A percentile compares a stretch with the other conserved stretches of the same genome.
Evolutionary conservation across 2,797 vertebrate species (phyloP).

Genomic region (Argyrosomus regius): DNA sequence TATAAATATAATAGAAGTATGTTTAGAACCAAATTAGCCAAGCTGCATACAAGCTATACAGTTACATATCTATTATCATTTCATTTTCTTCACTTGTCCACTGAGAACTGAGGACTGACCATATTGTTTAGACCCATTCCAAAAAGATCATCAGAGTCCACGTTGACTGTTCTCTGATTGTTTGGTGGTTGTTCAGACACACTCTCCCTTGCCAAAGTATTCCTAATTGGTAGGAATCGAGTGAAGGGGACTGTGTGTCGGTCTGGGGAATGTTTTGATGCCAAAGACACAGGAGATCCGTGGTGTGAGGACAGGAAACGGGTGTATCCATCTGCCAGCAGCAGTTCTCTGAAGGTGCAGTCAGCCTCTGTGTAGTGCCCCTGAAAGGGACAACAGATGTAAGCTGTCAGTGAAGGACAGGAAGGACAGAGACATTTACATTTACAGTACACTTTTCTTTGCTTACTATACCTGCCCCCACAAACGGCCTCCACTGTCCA

Average conservation of each 20-base stretch:
- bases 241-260: slow-evolving; percentile 70
- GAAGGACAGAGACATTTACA: background rate
- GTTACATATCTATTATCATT: background rate
- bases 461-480: slow-evolving; percentile 78
- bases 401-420: background rate
- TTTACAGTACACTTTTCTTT: background rate
- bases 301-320: slow-evolving; percentile 79
- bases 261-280: slow-evolving; percentile 60
- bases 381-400: slow-evolving; percentile 46
- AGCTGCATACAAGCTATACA: background rate
- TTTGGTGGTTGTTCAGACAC: slow-evolving; percentile 32
- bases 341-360: slow-evolving; percentile 83
- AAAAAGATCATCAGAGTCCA: slow-evolving; percentile 81
- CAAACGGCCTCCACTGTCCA: slow-evolving; percentile 74
- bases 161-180: slow-evolving; percentile 52
- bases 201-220: slow-evolving; percentile 29
- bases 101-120: slow-evolving; percentile 79
- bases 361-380: slow-evolving; percentile 71
- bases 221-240: slow-evolving; percentile 80
- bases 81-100: slow-evolving; percentile 54
- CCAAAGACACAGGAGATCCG: slow-evolving; percentile 77
- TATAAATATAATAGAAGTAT: slow-evolving; percentile 10
- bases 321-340: slow-evolving; percentile 83
- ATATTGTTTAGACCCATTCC: slow-evolving; percentile 69
- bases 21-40: background rate